Conservation (phyloP, 2,888 invertebrate genomes). For the Poecilobothrus nobilitatus region DNA sequence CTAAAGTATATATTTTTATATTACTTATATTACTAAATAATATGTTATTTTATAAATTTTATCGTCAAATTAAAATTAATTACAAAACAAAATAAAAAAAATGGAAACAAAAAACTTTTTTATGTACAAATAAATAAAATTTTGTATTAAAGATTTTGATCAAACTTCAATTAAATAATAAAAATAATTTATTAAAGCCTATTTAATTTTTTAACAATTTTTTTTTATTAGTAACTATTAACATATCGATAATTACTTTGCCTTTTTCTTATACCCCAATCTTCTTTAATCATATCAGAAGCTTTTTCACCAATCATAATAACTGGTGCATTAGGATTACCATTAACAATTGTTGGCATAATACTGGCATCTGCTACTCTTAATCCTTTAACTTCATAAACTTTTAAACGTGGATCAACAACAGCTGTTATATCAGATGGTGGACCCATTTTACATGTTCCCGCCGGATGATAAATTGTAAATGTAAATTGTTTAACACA, state of each 20-base stretch:
- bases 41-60: no score
- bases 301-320: constrained; percentile 89
- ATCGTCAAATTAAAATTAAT: no score
- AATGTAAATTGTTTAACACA: constrained; percentile 69
- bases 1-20: no score
- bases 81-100: no score
- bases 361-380: constrained; percentile 78
- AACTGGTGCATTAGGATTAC: constrained; percentile 81
- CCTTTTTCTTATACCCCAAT: constrained; percentile 52
- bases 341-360: constrained; percentile 82
- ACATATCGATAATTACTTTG: neutral
- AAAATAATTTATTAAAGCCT: no score
- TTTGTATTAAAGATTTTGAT: no score
- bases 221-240: neutral
- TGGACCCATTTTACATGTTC: constrained; percentile 84
- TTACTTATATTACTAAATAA: no score
- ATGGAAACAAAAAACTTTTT: no score
- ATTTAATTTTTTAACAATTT: no score
- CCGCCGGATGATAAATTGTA: constrained; percentile 78
- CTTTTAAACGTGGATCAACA: constrained; percentile 66
- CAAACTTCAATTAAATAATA: no score
- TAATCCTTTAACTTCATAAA: constrained; percentile 68
- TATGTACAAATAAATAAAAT: no score
- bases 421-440: constrained; percentile 65
- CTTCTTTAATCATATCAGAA: constrained; percentile 80